Evolutionary conservation across 2,888 invertebrate genomes (phyloP), one percentile per base, ranked within the genome.

Genomic region (Polydrusus pterygomalis): DNA sequence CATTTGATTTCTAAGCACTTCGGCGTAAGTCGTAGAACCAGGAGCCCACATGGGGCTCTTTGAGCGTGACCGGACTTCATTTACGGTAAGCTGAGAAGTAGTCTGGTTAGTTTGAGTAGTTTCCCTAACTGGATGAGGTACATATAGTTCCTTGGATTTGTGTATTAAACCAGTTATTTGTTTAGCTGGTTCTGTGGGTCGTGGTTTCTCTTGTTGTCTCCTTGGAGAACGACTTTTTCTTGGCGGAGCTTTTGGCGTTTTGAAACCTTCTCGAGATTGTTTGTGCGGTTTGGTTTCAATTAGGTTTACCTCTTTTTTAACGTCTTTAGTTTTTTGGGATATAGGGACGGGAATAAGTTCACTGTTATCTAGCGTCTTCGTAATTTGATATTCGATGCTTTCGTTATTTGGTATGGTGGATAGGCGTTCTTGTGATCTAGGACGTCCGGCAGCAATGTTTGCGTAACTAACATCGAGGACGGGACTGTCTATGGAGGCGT

Each of bases 21-120:
- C 94, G 62, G 96, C 94, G 86, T 95, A 96, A 60, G 94, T 92
- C 62, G 93, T 91, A 25, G 92, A 92, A 38, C 93, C 94, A 2
- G 92, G 93, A 54, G 89, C 86, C 94, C 94, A 95, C 85, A 93
- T 91, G 15, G 94, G 94, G 85, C 93, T 93, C 54, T 90, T 90
- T 0, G 93, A 93, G 80, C 93, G 89, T 85, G 9, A 84, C 80
- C 70, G 47, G 11, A 45, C 45, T 47, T 63, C 34, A 45, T 68
- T 34, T 20, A 43, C 63, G 77, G 51, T 40, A n/a, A 58, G 69
- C 15, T 40, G 34, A 15, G 65, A 54, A 18, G 54, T 11, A 10
- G 15, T 11, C 38, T 60, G 38, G 11, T 1, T 60, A 6, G 58
- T 34, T 38, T 38, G 58, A n/a, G 5, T 17, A 7, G 18, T 11